Conservation (phyloP, 2,888 invertebrate species). For the Agapetus fuscipes region DNA sequence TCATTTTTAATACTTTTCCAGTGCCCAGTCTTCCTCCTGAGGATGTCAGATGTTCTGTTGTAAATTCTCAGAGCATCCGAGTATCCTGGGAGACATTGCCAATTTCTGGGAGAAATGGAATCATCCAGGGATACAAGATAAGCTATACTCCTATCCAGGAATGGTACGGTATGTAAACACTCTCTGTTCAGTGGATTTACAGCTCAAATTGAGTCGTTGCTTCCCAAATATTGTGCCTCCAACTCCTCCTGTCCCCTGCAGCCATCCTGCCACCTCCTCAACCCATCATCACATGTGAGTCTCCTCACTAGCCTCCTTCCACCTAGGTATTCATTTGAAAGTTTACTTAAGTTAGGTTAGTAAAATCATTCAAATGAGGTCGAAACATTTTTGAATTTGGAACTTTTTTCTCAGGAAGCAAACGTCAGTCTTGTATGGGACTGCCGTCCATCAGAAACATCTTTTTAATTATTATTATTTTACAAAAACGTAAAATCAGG, state of each 20-base stretch:
- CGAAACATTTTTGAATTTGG: too few relatives aligned
- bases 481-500: background rate
- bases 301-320: too few relatives aligned
- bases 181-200: too few relatives aligned
- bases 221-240: too few relatives aligned
- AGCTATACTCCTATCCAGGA: slow-evolving; percentile 70
- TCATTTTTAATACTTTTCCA: slow-evolving; percentile 29
- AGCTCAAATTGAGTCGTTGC: too few relatives aligned
- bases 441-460: background rate
- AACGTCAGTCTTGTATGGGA: too few relatives aligned
- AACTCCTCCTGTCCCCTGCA: too few relatives aligned
- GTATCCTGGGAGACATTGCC: slow-evolving; percentile 81
- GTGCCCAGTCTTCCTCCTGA: slow-evolving; percentile 82
- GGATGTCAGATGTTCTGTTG: slow-evolving; percentile 68
- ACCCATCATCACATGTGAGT: background rate
- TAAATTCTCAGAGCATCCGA: slow-evolving; percentile 75
- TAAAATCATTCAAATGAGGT: too few relatives aligned
- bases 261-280: too few relatives aligned
- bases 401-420: too few relatives aligned
- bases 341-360: background rate
- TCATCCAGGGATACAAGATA: slow-evolving; percentile 77
- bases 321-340: background rate
- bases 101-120: slow-evolving; percentile 71
- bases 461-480: background rate
- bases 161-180: slow-evolving; percentile 58